Conservation (phyloP, 1,140 invertebrate species). For the Centruroides sculpturatus region DNA sequence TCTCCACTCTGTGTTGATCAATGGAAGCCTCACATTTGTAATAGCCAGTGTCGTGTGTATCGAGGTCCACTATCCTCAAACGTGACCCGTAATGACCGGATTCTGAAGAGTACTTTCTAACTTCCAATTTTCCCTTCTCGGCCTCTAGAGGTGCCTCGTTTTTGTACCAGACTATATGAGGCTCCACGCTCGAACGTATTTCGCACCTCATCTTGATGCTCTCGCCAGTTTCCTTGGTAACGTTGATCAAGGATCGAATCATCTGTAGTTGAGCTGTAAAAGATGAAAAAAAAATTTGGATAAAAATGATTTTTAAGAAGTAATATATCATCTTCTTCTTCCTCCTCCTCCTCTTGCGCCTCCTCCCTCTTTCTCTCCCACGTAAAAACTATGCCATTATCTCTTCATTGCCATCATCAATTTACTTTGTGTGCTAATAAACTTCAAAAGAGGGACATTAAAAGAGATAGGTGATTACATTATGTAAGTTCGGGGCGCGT, state of each 20-base stretch:
- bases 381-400: too few species aligned
- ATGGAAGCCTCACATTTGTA: slow-evolving; percentile 49
- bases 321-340: too few species aligned
- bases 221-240: slow-evolving; percentile 45
- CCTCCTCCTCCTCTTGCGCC: too few species aligned
- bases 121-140: slow-evolving; percentile 35
- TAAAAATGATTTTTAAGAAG: too few species aligned
- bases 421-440: too few species aligned
- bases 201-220: slow-evolving; percentile 47
- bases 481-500: too few species aligned
- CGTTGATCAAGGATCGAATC: slow-evolving; percentile 31
- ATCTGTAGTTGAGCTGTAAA: slow-evolving; percentile 1
- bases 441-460: too few species aligned
- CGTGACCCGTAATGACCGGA: slow-evolving; percentile 25
- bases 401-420: too few species aligned
- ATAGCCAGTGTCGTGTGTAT: slow-evolving; percentile 50
- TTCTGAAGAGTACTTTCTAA: slow-evolving; percentile 25
- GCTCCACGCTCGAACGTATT: slow-evolving; percentile 39
- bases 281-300: too few species aligned
- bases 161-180: slow-evolving; percentile 47
- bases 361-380: too few species aligned
- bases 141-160: slow-evolving; percentile 43
- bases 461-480: too few species aligned
- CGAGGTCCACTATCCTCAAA: slow-evolving; percentile 44
- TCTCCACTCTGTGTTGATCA: slow-evolving; percentile 39